Conservation (phyloP, 2,888 invertebrate genomes). For the Pristionchus mayeri region DNA sequence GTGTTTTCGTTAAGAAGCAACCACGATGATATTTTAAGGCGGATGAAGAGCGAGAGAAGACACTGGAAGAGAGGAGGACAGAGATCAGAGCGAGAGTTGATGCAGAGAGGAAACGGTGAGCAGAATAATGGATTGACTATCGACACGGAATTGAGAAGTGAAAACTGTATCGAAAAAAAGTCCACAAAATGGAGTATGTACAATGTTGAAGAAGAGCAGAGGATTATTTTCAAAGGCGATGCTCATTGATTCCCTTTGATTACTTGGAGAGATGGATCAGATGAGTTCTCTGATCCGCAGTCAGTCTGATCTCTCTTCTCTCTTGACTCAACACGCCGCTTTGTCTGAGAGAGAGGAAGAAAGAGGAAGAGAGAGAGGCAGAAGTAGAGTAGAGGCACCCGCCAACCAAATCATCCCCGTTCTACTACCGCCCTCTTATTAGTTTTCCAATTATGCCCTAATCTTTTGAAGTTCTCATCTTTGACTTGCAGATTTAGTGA, state of each 20-base stretch:
- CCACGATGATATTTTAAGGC: neutral
- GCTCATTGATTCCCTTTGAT: too few species aligned
- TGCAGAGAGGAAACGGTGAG: conserved; percentile 46
- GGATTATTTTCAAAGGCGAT: too few species aligned
- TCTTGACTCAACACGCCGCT: conserved; percentile 6
- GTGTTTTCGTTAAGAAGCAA: too few species aligned
- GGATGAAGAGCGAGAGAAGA: conserved; percentile 17
- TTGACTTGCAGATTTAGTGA: neutral
- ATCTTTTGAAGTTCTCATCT: neutral
- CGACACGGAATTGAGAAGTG: too few species aligned
- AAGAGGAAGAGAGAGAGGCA: conserved; percentile 16
- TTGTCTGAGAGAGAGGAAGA: conserved; percentile 9
- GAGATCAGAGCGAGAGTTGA: conserved; percentile 47
- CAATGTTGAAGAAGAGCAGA: neutral
- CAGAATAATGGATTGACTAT: too few species aligned
- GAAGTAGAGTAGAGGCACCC: conserved; percentile 14
- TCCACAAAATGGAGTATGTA: too few species aligned
- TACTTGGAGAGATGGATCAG: too few species aligned
- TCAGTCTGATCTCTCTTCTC: neutral
- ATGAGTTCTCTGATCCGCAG: neutral
- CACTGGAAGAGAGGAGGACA: conserved; percentile 10
- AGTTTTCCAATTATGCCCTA: too few species aligned
- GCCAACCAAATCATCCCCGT: too few species aligned
- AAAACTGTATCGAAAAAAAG: too few species aligned
- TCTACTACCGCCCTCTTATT: neutral